Conservation (phyloP, 2,113 vertebrate species). For the Aix galericulata region DNA sequence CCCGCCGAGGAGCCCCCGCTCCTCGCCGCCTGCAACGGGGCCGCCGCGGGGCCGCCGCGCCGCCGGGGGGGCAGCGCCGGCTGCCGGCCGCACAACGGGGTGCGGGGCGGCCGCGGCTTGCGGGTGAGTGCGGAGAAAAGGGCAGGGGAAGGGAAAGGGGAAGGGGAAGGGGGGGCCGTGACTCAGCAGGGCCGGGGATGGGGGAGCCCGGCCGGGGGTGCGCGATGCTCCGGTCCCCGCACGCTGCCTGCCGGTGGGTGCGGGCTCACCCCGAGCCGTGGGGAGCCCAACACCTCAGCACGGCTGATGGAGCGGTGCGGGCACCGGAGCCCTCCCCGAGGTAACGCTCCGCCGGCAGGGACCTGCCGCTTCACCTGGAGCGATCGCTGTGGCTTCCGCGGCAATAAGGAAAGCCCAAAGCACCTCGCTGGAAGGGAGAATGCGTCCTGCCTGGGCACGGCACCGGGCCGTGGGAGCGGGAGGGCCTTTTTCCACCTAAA, state of each 20-base stretch:
- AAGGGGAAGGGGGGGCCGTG: neutral
- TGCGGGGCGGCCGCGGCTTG: neutral
- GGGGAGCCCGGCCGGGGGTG: too few relatives aligned
- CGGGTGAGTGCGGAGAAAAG: neutral
- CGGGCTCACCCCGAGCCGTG: too few relatives aligned
- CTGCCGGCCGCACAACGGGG: neutral
- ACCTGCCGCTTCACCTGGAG: neutral
- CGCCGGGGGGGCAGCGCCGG: neutral
- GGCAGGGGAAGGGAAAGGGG: too few relatives aligned
- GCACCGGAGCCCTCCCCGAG: neutral
- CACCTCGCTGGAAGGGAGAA: neutral
- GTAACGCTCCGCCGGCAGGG: neutral
- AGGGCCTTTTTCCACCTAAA: neutral
- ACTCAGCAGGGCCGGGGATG: neutral
- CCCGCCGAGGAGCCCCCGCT: neutral
- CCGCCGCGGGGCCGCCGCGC: neutral
- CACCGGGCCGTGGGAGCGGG: neutral
- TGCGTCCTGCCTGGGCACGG: fast-evolving
- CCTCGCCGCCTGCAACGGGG: neutral
- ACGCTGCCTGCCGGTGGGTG: too few relatives aligned
- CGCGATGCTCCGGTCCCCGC: too few relatives aligned
- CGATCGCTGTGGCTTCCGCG: neutral
- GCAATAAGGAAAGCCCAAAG: neutral
- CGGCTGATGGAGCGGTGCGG: neutral
- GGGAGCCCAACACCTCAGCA: neutral